Conservation (phyloP, 2,113 vertebrate species). For the Myanophis thanlyinensis region DNA sequence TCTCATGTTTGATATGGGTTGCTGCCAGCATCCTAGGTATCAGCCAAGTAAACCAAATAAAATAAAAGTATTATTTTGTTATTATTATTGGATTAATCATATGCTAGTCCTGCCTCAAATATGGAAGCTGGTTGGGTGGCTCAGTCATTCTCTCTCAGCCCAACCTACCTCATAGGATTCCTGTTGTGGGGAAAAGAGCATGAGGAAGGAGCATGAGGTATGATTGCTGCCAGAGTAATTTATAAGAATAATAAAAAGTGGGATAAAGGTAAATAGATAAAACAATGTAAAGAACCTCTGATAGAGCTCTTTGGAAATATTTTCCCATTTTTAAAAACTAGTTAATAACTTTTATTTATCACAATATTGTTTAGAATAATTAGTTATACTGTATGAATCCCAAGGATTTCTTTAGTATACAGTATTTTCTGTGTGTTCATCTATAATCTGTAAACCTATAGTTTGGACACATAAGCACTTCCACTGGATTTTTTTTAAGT, state of each 20-base stretch:
- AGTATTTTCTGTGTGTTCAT: not conserved
- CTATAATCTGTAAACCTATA: not conserved
- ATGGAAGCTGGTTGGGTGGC: not conserved
- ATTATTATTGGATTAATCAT: not conserved
- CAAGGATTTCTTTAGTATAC: not conserved
- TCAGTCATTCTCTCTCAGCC: not conserved
- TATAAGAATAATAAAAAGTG: not conserved
- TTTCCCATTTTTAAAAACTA: not conserved
- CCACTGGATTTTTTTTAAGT: not conserved
- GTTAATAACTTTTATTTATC: not conserved
- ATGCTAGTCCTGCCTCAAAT: not conserved
- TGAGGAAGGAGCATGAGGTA: not conserved
- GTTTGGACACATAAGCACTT: not conserved
- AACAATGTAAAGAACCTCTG: not conserved
- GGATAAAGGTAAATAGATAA: not conserved
- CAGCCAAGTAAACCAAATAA: too few relatives aligned
- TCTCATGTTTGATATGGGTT: too few relatives aligned
- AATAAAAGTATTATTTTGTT: too few relatives aligned
- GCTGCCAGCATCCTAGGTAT: too few relatives aligned
- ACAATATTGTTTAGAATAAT: not conserved
- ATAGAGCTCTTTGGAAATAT: not conserved
- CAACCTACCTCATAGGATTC: not conserved
- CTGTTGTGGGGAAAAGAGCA: not conserved
- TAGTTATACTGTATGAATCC: not conserved
- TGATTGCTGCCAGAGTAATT: not conserved